Evolutionary conservation across 1,140 invertebrate genomes (phyloP).

Genomic region (Thaumatotibia leucotreta): DNA sequence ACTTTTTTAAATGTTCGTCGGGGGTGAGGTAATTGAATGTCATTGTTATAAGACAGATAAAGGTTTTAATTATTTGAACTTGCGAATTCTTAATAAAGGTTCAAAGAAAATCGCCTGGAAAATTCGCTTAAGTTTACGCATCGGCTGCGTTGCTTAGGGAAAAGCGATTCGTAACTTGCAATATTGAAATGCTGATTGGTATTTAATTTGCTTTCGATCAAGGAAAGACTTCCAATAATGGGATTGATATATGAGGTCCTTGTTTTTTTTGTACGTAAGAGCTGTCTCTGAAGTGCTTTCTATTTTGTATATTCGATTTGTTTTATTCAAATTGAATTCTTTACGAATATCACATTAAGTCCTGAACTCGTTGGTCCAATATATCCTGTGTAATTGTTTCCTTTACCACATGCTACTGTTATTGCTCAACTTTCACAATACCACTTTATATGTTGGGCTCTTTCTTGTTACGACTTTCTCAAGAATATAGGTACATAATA

Average conservation of each 20-base stretch:
- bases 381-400: neutral
- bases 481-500: too few species aligned
- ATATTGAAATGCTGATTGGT: neutral
- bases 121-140: neutral
- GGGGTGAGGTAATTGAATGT: slow-evolving; percentile 54
- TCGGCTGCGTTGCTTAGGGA: neutral
- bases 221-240: neutral
- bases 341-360: neutral
- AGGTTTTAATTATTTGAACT: slow-evolving; percentile 60
- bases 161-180: neutral
- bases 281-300: too few species aligned
- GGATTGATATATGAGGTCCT: too few species aligned
- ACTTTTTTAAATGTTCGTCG: slow-evolving; percentile 31
- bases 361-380: neutral
- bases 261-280: too few species aligned
- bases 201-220: neutral
- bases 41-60: slow-evolving; percentile 56
- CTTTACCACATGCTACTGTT: neutral
- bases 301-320: neutral
- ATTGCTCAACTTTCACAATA: neutral
- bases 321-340: neutral
- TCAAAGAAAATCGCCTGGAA: neutral
- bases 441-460: neutral
- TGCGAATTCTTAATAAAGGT: slow-evolving; percentile 32
- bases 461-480: neutral